phyloP scores from a whole-genome alignment of 2,888 invertebrate genomes.

The Ormyrus rosae region DNA sequence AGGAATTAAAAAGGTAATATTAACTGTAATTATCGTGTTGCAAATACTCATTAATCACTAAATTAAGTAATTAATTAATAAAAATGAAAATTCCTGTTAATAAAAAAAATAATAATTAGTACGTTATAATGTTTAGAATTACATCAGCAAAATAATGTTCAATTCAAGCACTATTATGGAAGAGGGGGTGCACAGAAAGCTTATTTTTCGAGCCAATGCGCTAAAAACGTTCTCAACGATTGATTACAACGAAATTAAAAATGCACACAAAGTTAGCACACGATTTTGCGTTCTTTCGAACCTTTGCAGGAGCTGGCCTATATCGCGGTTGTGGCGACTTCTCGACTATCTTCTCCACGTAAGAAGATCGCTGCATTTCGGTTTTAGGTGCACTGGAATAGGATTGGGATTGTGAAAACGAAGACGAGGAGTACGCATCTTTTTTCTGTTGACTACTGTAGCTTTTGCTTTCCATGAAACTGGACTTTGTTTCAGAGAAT shows the following conservation, averaged over 20 bases:
- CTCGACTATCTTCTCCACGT: constrained; percentile 68
- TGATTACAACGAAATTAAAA: not conserved
- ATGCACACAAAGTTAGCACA: constrained; percentile 57
- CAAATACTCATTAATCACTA: not conserved
- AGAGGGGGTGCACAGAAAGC: no score
- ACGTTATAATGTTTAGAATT: constrained; percentile 2
- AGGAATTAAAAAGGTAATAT: not conserved
- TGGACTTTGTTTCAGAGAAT: constrained; percentile 69
- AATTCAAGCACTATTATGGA: no score
- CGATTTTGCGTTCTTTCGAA: constrained; percentile 64
- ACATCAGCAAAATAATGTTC: not conserved
- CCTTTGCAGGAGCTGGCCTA: constrained; percentile 69
- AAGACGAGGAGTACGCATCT: constrained; percentile 59
- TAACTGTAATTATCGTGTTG: not conserved
- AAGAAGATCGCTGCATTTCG: constrained; percentile 68
- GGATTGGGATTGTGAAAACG: constrained; percentile 58
- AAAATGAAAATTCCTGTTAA: not conserved
- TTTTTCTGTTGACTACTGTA: constrained; percentile 67
- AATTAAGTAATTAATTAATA: not conserved
- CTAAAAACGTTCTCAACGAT: no score
- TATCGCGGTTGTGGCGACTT: constrained; percentile 65
- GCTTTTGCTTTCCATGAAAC: constrained; percentile 69
- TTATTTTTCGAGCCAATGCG: no score
- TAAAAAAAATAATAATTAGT: not conserved
- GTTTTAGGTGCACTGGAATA: constrained; percentile 58